Base-by-base conservation (phyloP, 2,888 invertebrate genomes). In the Lycocerus yunnanus region DNA sequence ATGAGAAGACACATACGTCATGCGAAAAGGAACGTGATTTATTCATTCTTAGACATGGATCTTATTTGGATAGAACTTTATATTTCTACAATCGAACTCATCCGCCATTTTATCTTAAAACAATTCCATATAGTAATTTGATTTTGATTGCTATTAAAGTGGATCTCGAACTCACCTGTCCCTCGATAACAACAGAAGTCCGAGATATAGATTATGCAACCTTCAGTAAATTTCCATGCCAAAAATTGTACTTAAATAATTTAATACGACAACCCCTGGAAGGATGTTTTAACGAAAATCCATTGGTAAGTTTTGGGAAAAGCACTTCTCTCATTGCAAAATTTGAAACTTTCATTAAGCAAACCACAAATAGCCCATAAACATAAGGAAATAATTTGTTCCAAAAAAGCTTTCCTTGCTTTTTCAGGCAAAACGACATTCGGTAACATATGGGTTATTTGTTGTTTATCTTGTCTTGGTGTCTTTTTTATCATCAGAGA, bases 251-350 rank as follows among this genome's bases (percentile, higher is more conserved):
- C 74, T 87, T 95, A 79, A 94, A 93, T 79, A 89, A 90, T 72
- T 88, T 94, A 78, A 89, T 90, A 3, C 88, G 95, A 27, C 87
- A 94, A 78, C 89, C 92, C 73, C 89, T 95, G 20, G 91, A 92
- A 74, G 94, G 92, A 72, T 95, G 95, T 84, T 95, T 90, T 83
- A 94, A 94, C 69, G 92, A 93, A 80, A 93, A 95, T 87, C 91
- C 92, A 58, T 88, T 91, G 88, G 93, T 93, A 86, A 87, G 81
- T 77, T 67, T 71, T 72, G 60, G 59, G 21, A 72, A 43, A 68
- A 58, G n/a, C n/a, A n/a, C n/a, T n/a, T n/a, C n/a, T n/a, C n/a
- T n/a, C n/a, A n/a, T n/a, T n/a, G n/a, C n/a, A n/a, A n/a, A n/a
- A n/a, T n/a, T n/a, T n/a, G n/a, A n/a, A n/a, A n/a, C n/a, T n/a